Evolutionary conservation across 2,113 vertebrate species (phyloP).

Genomic region (Microtus montanus): DNA sequence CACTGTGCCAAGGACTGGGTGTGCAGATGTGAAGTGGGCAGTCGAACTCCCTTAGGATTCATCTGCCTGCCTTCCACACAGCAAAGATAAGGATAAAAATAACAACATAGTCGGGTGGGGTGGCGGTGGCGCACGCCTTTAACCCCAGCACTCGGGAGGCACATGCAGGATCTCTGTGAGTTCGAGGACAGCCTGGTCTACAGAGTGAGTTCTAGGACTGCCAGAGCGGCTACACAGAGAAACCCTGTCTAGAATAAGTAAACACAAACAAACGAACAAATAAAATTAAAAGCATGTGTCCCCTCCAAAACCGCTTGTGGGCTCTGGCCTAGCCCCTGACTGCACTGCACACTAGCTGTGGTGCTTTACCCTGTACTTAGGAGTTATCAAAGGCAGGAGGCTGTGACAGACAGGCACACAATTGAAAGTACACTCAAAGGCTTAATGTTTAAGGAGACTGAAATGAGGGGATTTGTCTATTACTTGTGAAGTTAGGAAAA

Average conservation of each 20-base stretch:
- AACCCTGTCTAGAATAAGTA: neutral
- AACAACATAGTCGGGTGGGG: neutral
- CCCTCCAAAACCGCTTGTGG: neutral
- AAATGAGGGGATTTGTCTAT: neutral
- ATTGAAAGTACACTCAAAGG: neutral
- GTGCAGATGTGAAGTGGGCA: fast-evolving
- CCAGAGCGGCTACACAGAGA: neutral
- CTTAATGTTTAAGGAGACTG: neutral
- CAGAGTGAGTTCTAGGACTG: neutral
- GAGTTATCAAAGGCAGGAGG: neutral
- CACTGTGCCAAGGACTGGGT: neutral
- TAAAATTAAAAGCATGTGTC: neutral
- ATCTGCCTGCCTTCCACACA: neutral
- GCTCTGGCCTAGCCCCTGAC: neutral
- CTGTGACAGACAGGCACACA: neutral
- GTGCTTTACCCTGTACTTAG: neutral
- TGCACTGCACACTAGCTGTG: neutral
- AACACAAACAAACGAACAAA: neutral
- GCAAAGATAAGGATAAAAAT: neutral
- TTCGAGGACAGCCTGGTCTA: neutral
- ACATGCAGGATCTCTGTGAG: neutral
- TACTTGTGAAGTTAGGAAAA: neutral
- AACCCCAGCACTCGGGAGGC: neutral
- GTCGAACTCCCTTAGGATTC: neutral
- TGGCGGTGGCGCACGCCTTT: neutral